phyloP scores from a whole-genome alignment of 2,888 invertebrate genomes.

The Odiellus spinosus region DNA sequence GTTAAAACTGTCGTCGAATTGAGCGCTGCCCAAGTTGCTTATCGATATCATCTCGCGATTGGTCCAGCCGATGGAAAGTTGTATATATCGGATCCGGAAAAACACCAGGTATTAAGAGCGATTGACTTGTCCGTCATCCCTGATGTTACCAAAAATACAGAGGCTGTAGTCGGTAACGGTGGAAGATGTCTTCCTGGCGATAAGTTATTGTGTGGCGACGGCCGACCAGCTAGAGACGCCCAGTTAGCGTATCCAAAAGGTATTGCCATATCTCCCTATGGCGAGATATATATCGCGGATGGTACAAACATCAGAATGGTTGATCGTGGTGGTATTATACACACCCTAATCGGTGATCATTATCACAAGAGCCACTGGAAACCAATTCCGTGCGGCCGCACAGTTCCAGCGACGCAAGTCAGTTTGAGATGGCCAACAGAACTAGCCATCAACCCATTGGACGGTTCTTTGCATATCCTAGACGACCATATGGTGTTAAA shows the following conservation, averaged over 20 bases:
- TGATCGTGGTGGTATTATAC: constrained; percentile 63
- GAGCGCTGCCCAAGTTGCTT: constrained; percentile 85
- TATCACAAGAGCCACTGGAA: constrained; percentile 89
- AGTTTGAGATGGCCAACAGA: constrained; percentile 98
- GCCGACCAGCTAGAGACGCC: constrained; percentile 73
- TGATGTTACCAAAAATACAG: constrained; percentile 31
- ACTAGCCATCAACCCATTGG: constrained; percentile 77
- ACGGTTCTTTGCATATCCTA: constrained; percentile 85
- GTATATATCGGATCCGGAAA: constrained; percentile 89
- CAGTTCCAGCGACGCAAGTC: constrained; percentile 31
- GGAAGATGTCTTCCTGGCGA: constrained; percentile 88
- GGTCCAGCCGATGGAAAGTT: constrained; percentile 90
- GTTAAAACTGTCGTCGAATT: constrained; percentile 76
- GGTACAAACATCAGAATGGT: constrained; percentile 91
- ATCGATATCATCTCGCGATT: constrained; percentile 90
- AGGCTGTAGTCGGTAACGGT: constrained; percentile 45
- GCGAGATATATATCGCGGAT: constrained; percentile 92
- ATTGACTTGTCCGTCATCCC: constrained; percentile 14
- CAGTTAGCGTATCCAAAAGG: constrained; percentile 93
- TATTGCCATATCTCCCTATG: constrained; percentile 46
- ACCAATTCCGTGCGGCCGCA: constrained; percentile 62
- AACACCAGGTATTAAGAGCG: constrained; percentile 43
- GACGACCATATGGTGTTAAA: constrained; percentile 85
- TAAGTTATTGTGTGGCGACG: constrained; percentile 81
- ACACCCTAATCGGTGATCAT: constrained; percentile 87